Percentiles rank a stretch among this genome's conserved stretches.
These are phyloP conservation scores for Ceyx cyanopectus DNA, from an alignment of 2,113 vertebrate genomes.

Conservation along the genomic window DNA sequence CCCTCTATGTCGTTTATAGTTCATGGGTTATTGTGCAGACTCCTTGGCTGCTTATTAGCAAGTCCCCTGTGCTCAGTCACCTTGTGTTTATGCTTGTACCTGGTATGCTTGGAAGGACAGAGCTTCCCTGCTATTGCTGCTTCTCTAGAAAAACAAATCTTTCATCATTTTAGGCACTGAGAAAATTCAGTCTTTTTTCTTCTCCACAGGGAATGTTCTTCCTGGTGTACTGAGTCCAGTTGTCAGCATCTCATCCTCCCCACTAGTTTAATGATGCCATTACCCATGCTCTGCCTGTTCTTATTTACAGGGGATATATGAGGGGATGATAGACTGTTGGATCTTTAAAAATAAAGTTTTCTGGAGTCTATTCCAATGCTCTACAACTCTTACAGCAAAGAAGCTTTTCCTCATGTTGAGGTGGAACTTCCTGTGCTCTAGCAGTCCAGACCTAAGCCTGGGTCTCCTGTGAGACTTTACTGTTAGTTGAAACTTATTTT, in stretches of 20 bases:
- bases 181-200: background rate
- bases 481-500: background rate
- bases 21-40: background rate
- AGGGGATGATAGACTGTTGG: background rate
- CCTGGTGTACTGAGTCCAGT: background rate
- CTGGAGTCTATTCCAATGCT: background rate
- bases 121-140: background rate
- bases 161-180: background rate
- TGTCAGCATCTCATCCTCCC: background rate
- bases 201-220: background rate
- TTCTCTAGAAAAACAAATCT: background rate
- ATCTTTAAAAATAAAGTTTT: background rate
- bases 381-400: too few relatives aligned
- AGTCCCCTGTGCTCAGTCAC: background rate
- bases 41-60: background rate
- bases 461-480: background rate
- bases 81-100: background rate
- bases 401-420: too few relatives aligned
- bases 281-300: background rate
- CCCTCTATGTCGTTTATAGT: background rate
- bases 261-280: background rate
- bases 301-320: background rate
- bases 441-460: background rate
- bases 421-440: too few relatives aligned
- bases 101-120: background rate